Evolutionary conservation across 1,140 invertebrate genomes (phyloP).

Genomic region (Brachionus rotundiformis): DNA sequence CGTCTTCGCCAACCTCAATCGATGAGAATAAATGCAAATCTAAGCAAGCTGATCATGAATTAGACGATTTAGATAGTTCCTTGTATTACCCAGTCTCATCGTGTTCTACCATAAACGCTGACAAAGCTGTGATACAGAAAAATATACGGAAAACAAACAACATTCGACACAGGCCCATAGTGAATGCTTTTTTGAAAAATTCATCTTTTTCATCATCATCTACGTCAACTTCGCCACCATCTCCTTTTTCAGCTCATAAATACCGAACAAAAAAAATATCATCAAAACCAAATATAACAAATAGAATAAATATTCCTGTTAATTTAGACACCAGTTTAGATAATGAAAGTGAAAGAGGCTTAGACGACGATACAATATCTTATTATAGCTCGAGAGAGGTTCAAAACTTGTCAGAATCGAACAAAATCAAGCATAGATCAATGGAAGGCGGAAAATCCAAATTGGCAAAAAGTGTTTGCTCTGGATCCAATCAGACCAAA

Average conservation of each 20-base stretch:
- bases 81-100: not conserved
- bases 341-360: not conserved
- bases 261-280: not conserved
- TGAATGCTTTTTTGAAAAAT: conserved; percentile 30
- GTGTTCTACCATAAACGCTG: not conserved
- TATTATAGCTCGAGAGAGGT: not conserved
- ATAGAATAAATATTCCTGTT: not conserved
- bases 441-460: not conserved
- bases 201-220: conserved; percentile 35
- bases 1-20: conserved; percentile 2
- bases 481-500: not conserved
- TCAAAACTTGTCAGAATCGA: not conserved
- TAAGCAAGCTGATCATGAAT: not conserved
- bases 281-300: not conserved
- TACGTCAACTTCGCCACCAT: not conserved
- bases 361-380: not conserved
- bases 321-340: not conserved
- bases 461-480: conserved; percentile 12
- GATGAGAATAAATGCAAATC: not conserved
- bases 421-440: not conserved
- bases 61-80: not conserved
- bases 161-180: not conserved
- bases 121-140: not conserved
- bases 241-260: not conserved
- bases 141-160: conserved; percentile 8